Base-by-base conservation (phyloP, 2,888 invertebrate genomes). In the Lymantria monacha region DNA sequence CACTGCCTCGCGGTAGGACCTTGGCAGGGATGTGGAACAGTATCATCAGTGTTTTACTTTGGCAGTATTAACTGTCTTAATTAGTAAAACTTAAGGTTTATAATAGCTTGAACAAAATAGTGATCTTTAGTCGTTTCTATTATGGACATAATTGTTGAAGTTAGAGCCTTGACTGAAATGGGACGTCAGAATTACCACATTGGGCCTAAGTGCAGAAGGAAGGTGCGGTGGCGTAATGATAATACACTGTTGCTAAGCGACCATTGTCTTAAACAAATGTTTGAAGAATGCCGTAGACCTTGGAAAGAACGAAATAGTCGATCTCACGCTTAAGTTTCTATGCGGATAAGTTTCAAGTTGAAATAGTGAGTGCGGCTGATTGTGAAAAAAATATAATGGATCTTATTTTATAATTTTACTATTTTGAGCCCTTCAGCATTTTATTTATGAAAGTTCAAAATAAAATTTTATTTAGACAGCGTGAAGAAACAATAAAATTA, bases 141-240 rank as follows among this genome's bases (percentile, higher is more conserved):
- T 15, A 31, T 66, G 48, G 49, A 54, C 49, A 55, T 48, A 42
- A 57, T 56, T 63, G 70, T 76, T 71, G 76, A 76, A 79, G 81
- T 83, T 85, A 81, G 83, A 85, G 77, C 88, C 88, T 90, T 88
- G 88, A 81, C 78, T 85, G 86, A 86, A 88, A 82, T 90, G 76
- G 87, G 87, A 85, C 87, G 83, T 72, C 78, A 74, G 74, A 69
- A 76, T 87, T 87, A 87, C 88, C 82, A 86, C 87, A 87, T 80
- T 83, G 85, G 80, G 78, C 82, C 81, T 87, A 85, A 84, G 79
- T 83, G 80, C 76, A 81, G 81, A 79, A 85, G 85, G 81, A 83
- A 85, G 85, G 82, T 77, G 75, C 69, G 76, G 75, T 83, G 79
- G 74, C 69, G 84, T 79, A 85, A 85, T 69, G 55, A 69, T 60